Evolutionary conservation across 1,140 invertebrate genomes (phyloP), one percentile per base, ranked within the genome.

Genomic region (Copidosoma floridanum): DNA sequence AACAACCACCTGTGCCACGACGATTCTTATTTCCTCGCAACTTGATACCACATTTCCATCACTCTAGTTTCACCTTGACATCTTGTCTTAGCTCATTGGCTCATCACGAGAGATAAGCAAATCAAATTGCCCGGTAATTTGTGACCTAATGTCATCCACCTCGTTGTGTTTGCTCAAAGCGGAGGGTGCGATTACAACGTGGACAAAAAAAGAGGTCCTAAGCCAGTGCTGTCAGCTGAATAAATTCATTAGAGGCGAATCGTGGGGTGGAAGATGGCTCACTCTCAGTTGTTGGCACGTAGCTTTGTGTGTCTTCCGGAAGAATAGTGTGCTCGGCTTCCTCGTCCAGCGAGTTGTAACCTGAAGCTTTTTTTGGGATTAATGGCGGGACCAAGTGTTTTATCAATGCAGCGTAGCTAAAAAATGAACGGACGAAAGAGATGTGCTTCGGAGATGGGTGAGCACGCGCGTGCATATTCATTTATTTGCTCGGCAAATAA

Each of bases 401-500:
- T n/a, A n/a, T 58, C 5, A 23, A 43, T 52, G 32, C 18, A 7
- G 23, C 3, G 21, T 44, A 20, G 38, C 16, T 43, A 29, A 58
- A 58, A 29, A 40, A 29, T n/a, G n/a, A n/a, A n/a, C n/a, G n/a
- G n/a, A 47, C 2, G 21, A 27, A 35, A 24, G 16, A 41, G 38
- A 38, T 12, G 2, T 2, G 23, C 6, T n/a, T n/a, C 6, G n/a
- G 18, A 46, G 23, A 18, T 24, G 2, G 38, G 23, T 16, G 2
- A 21, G 23, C 18, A 12, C 4, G 32, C 11, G 18, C 18, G 12
- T 46, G 8, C 46, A 16, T 35, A 51, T 43, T 43, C 37, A 51
- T 58, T 29, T 51, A 44, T 58, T 58, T 58, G 38, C 27, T 3
- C 2, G 18, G 27, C 27, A 51, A 57, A 58, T 46, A 46, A 37